A percentile compares a stretch with the other conserved stretches of the same genome.
Conservation (phyloP, 2,888 invertebrate genomes). For the Adela reaumurella region DNA sequence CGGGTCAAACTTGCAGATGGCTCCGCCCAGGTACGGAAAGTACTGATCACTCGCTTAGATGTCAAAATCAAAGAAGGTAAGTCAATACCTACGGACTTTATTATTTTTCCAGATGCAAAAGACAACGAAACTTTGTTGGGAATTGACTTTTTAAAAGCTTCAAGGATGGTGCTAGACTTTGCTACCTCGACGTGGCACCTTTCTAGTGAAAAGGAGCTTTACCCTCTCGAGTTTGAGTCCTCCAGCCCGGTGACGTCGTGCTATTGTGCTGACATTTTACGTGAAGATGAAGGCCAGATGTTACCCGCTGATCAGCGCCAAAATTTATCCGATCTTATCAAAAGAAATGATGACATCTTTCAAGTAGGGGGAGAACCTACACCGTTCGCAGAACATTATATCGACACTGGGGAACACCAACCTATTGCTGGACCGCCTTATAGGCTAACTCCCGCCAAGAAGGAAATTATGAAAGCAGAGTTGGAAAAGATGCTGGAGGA, state of each 20-base stretch:
- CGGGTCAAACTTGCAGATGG: background rate
- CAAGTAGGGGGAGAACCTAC: slow-evolving; percentile 10
- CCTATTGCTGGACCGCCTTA: slow-evolving; percentile 21
- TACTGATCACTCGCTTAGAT: too few species aligned
- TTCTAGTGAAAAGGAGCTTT: background rate
- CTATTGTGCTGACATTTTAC: background rate
- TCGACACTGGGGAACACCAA: slow-evolving; percentile 16
- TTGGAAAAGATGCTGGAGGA: slow-evolving; percentile 19
- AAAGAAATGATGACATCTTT: slow-evolving; percentile 7
- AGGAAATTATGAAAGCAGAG: slow-evolving; percentile 14
- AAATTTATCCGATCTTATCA: background rate
- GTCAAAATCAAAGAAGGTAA: too few species aligned
- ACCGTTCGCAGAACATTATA: slow-evolving; percentile 13
- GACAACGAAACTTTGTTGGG: slow-evolving; percentile 7
- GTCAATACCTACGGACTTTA: too few species aligned
- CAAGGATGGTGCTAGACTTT: slow-evolving; percentile 7
- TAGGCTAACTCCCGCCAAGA: slow-evolving; percentile 16
- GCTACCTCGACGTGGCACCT: slow-evolving; percentile 4
- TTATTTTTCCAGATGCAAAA: too few species aligned
- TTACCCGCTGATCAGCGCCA: background rate
- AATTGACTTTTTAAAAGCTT: slow-evolving; percentile 8
- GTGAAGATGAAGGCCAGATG: slow-evolving; percentile 2
- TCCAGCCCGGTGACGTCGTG: background rate
- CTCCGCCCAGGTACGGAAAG: background rate
- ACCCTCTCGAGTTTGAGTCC: background rate